Conservation (phyloP, 1,140 invertebrate species). For the Brachionus asplanchnoidis region DNA sequence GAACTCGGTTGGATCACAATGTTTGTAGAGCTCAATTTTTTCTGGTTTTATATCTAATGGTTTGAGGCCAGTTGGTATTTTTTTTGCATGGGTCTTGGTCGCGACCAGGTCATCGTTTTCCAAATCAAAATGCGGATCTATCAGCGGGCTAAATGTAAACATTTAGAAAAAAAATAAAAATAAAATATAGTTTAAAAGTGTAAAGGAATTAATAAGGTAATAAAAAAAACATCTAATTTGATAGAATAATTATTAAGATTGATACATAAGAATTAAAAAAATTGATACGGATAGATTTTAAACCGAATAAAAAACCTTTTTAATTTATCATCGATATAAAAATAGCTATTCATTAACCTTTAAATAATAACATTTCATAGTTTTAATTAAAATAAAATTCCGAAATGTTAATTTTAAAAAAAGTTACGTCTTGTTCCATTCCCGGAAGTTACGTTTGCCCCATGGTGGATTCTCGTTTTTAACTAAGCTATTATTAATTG, state of each 20-base stretch:
- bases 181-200: not conserved
- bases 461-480: conserved; percentile 48
- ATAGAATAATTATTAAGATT: not conserved
- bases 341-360: conserved; percentile 33
- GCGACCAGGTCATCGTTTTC: not conserved
- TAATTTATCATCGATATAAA: conserved; percentile 36
- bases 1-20: conserved; percentile 12
- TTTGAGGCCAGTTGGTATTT: not conserved
- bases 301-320: conserved; percentile 12
- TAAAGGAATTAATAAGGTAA: not conserved
- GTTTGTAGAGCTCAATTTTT: conserved; percentile 39
- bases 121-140: not conserved
- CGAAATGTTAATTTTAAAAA: too few relatives aligned
- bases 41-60: conserved; percentile 34
- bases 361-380: not conserved
- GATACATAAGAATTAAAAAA: not conserved
- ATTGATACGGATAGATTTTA: not conserved
- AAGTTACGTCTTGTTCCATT: conserved; percentile 54
- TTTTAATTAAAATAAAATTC: not conserved
- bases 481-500: conserved; percentile 49
- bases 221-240: not conserved
- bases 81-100: not conserved
- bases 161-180: not conserved
- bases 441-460: conserved; percentile 48
- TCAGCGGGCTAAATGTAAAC: not conserved